These are phyloP conservation scores for Sylvia borin DNA, from an alignment of 2,797 vertebrate genomes.

Conservation along the genomic window DNA sequence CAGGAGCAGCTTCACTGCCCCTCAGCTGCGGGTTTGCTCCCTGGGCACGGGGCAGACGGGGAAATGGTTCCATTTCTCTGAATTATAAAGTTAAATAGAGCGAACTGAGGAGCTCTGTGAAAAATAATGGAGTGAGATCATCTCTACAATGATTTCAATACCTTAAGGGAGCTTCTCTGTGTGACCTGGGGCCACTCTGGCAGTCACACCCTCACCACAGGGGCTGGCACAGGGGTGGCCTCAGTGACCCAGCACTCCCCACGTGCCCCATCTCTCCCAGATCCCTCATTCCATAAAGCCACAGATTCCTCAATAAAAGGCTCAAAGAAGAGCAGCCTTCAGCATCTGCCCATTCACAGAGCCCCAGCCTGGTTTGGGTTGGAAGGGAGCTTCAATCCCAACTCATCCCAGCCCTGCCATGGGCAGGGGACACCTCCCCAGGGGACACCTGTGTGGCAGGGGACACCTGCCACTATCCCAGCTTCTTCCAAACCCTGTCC, in stretches of 20 bases:
- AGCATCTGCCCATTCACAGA: neutral
- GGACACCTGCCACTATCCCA: fast-evolving
- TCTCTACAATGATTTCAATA: neutral
- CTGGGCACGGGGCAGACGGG: neutral
- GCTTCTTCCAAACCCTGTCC: neutral
- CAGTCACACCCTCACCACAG: neutral
- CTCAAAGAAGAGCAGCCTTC: neutral
- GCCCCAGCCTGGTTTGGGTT: neutral
- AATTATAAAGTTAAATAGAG: constrained; percentile 57
- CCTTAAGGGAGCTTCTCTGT: fast-evolving
- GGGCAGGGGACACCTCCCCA: neutral
- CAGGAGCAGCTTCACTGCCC: fast-evolving
- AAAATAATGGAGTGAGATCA: constrained; percentile 58
- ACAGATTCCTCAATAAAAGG: neutral
- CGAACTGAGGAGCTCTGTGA: constrained; percentile 9
- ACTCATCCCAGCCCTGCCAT: neutral
- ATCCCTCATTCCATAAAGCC: neutral
- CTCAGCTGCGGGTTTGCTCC: neutral
- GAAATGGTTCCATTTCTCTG: constrained; percentile 31
- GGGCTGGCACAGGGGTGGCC: neutral
- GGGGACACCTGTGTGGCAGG: no score
- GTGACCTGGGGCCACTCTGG: neutral
- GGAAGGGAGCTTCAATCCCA: neutral
- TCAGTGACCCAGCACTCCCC: no score
- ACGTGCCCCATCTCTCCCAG: neutral